phyloP scores from a whole-genome alignment of 1,140 invertebrate species.

The Yoshiicerus persimilis region DNA sequence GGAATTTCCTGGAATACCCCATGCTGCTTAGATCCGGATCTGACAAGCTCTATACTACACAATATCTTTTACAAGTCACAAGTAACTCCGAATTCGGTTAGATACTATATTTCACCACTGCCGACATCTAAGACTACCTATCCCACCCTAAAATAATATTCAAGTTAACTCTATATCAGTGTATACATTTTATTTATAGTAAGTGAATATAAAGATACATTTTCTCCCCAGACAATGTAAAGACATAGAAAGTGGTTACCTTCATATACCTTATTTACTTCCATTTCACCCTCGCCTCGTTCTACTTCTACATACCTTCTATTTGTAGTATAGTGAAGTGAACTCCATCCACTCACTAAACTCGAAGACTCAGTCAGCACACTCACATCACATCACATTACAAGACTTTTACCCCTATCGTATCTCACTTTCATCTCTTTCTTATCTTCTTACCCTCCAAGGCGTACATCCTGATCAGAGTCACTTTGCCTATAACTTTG shows the following conservation, averaged over 20 bases:
- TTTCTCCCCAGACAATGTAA: neutral
- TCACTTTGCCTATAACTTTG: constrained; percentile 16
- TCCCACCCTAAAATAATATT: neutral
- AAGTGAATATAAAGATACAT: neutral
- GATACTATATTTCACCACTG: neutral
- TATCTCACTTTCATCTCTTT: constrained; percentile 22
- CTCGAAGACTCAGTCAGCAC: neutral
- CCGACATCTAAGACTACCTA: neutral
- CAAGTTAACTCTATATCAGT: neutral
- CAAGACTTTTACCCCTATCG: constrained; percentile 17
- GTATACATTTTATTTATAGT: neutral
- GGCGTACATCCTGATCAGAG: constrained; percentile 20
- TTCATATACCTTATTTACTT: neutral
- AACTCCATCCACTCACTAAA: neutral
- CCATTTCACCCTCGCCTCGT: neutral
- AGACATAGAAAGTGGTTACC: neutral
- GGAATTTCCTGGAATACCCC: constrained; percentile 16
- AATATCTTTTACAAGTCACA: neutral
- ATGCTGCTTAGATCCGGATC: neutral
- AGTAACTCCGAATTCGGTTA: constrained; percentile 1
- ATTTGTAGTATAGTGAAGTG: neutral
- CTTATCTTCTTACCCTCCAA: constrained; percentile 13
- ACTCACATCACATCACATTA: constrained; percentile 6
- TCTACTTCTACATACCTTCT: neutral
- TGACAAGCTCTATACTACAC: neutral